These are phyloP conservation scores for Anticlea derivata DNA, from an alignment of 2,888 invertebrate species.

Conservation along the genomic window DNA sequence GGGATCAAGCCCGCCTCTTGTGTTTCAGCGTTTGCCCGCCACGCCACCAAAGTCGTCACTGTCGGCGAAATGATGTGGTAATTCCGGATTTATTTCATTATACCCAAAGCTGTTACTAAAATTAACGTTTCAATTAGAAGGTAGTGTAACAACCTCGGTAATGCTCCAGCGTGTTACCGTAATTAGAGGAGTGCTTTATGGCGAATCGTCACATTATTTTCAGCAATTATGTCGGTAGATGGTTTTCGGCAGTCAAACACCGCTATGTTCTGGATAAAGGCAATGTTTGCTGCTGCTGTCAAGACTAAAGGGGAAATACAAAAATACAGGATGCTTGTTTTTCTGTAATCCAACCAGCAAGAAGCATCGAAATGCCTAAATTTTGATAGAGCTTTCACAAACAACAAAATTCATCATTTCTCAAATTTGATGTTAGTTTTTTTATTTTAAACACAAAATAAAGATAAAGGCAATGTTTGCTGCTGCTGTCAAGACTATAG, in stretches of 20 bases:
- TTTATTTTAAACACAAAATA: too few relatives aligned
- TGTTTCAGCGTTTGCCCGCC: too few relatives aligned
- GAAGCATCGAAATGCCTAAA: too few relatives aligned
- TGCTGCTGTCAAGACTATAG: too few relatives aligned
- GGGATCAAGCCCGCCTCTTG: too few relatives aligned
- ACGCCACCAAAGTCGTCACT: too few relatives aligned
- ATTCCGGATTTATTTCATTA: conserved; percentile 6
- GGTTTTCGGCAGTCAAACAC: conserved; percentile 10
- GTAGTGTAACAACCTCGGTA: conserved; percentile 15
- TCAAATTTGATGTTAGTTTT: too few relatives aligned
- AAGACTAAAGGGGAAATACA: too few relatives aligned
- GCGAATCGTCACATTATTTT: conserved; percentile 29
- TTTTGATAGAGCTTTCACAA: too few relatives aligned
- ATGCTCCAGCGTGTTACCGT: conserved; percentile 24
- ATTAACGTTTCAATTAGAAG: conserved; percentile 27
- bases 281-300: background rate
- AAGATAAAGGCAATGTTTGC: background rate
- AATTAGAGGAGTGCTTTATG: conserved; percentile 27
- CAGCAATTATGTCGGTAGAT: conserved; percentile 20
- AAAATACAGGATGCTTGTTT: too few relatives aligned
- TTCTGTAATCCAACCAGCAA: too few relatives aligned
- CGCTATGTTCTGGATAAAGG: background rate
- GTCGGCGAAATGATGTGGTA: conserved; percentile 4
- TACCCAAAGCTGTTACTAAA: conserved; percentile 14
- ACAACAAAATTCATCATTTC: too few relatives aligned